Evolutionary conservation across 2,113 vertebrate species (phyloP), one percentile per base, ranked within the genome.

Genomic region (Glaucomys volans): DNA sequence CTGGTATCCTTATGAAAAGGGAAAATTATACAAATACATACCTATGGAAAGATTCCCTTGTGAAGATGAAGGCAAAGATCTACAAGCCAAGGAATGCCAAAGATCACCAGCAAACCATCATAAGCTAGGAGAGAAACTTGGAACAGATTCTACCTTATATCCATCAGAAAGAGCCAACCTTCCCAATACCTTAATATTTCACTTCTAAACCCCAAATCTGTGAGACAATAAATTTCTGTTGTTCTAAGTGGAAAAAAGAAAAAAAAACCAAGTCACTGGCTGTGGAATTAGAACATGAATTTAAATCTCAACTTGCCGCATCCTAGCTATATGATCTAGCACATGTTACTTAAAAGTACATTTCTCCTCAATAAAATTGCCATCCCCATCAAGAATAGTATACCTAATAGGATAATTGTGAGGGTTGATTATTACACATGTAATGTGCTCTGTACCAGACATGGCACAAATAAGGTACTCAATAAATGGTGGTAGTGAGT

Each of bases 211-310:
- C 10, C 22, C 74, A 42, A 24, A 50, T 42, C 47, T 86, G 17
- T 69, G 62, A 44, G 32, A n/a, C 64, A n/a, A 18, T 57, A 67
- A 26, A 64, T 57, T 86, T 69, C 87, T 77, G 20, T 74, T 40
- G 37, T 82, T 37, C 42, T n/a, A 91, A 26, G 12, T 1, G 2
- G 24, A 54, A 42, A 40, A 6, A 13, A 11, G 20, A 14, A 44
- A 28, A 72, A 47, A n/a, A n/a, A n/a, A n/a, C n/a, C n/a, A n/a
- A 32, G 18, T 67, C 54, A 50, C 42, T 71, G 42, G 35, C 37
- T 95, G 87, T 97, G 37, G 35, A 84, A 75, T 90, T 96, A 95
- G 69, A 96, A 88, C 30, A 50, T 71, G 11, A 20, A 24, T 84
- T 88, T 95, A 83, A 76, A 95, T 87, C 35, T 28, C 52, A 90